phyloP scores from a whole-genome alignment of 2,113 vertebrate species.

The Coptodon bakossiorum region DNA sequence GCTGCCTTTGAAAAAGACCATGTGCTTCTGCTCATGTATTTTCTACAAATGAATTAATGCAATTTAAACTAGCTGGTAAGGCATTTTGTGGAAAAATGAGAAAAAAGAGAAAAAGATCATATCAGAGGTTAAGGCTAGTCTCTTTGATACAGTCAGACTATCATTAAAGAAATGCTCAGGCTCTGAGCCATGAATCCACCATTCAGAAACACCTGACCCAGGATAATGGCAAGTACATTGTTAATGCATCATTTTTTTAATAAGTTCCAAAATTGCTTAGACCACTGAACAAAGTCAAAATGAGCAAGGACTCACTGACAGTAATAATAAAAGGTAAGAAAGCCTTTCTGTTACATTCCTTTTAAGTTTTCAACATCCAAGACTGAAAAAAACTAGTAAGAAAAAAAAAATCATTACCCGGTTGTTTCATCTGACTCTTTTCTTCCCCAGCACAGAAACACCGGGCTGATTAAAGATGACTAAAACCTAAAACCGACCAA shows the following conservation, averaged over 20 bases:
- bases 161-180: slow-evolving; percentile 64
- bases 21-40: background rate
- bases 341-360: slow-evolving; percentile 65
- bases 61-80: slow-evolving; percentile 9
- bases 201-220: slow-evolving; percentile 58
- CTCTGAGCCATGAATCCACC: slow-evolving; percentile 56
- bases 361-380: slow-evolving; percentile 68
- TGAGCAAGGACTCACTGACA: slow-evolving; percentile 49
- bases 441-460: slow-evolving; percentile 62
- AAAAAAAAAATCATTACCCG: slow-evolving; percentile 58
- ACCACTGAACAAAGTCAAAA: slow-evolving; percentile 61
- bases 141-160: slow-evolving; percentile 62
- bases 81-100: slow-evolving; percentile 33
- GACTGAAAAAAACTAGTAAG: slow-evolving; percentile 54
- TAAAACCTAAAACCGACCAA: slow-evolving; percentile 63
- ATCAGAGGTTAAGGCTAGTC: slow-evolving; percentile 50
- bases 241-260: slow-evolving; percentile 70
- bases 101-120: slow-evolving; percentile 56
- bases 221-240: slow-evolving; percentile 66
- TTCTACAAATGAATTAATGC: slow-evolving; percentile 39
- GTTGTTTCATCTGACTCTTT: slow-evolving; percentile 72
- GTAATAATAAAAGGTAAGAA: slow-evolving; percentile 71
- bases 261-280: slow-evolving; percentile 70
- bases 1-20: background rate
- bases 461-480: slow-evolving; percentile 72